Conservation (phyloP, 2,797 vertebrate genomes). For the Liparis tanakae region DNA sequence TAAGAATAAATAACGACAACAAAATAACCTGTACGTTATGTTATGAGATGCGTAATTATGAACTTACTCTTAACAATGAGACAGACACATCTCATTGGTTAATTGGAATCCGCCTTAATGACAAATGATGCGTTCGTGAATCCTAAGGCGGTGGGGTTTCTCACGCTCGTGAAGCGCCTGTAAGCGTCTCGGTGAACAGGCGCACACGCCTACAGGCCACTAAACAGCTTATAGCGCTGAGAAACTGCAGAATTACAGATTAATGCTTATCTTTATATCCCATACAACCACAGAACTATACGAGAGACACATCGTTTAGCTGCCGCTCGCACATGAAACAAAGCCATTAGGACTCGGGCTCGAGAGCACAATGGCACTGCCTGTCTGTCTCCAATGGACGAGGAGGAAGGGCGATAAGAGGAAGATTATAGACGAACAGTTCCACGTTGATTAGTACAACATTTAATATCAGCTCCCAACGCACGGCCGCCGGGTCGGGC, state of each 20-base stretch:
- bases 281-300: slow-evolving; percentile 67
- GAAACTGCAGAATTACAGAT: slow-evolving; percentile 69
- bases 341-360: slow-evolving; percentile 70
- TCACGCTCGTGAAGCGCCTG: slow-evolving; percentile 20
- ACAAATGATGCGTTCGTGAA: neutral
- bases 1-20: neutral
- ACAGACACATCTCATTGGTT: slow-evolving; percentile 14
- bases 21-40: slow-evolving; percentile 1
- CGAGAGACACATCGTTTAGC: slow-evolving; percentile 68
- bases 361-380: slow-evolving; percentile 62
- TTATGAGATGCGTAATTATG: slow-evolving; percentile 6
- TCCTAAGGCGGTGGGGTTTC: neutral
- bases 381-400: slow-evolving; percentile 61
- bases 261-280: slow-evolving; percentile 76
- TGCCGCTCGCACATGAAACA: slow-evolving; percentile 72
- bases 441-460: slow-evolving; percentile 52
- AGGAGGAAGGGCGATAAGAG: slow-evolving; percentile 71
- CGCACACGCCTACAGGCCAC: slow-evolving; percentile 56
- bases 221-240: slow-evolving; percentile 55
- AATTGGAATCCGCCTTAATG: slow-evolving; percentile 2
- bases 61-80: neutral
- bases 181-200: slow-evolving; percentile 31
- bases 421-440: slow-evolving; percentile 54
- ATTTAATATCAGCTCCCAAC: slow-evolving; percentile 56
- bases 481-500: slow-evolving; percentile 24